These are phyloP conservation scores for Urocitellus parryii DNA, from an alignment of 2,113 vertebrate species.

Conservation along the genomic window DNA sequence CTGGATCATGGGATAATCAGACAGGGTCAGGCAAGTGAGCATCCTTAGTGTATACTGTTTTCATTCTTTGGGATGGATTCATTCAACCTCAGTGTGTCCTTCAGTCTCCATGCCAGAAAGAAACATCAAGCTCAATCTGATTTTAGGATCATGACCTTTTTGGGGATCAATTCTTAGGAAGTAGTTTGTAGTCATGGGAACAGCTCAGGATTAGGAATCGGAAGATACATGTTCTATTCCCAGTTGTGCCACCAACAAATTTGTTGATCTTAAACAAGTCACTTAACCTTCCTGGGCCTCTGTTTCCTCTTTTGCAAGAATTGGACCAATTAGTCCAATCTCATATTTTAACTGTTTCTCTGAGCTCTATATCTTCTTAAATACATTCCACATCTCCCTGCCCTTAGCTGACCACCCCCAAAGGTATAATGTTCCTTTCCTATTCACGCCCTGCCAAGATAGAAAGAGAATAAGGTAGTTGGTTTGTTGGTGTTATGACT, in stretches of 20 bases:
- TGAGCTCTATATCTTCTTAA: not conserved
- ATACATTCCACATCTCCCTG: not conserved
- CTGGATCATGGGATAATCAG: not conserved
- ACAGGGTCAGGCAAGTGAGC: rapidly evolving
- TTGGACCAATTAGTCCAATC: not conserved
- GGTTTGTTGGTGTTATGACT: not conserved
- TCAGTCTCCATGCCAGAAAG: not conserved
- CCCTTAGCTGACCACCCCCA: not conserved
- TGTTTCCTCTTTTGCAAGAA: not conserved
- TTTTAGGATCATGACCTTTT: not conserved
- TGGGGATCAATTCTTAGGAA: not conserved
- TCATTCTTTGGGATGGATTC: not conserved
- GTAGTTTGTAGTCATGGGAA: not conserved
- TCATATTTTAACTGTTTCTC: not conserved
- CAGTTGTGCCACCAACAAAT: not conserved
- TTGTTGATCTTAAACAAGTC: not conserved
- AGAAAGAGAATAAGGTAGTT: not conserved
- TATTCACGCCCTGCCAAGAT: not conserved
- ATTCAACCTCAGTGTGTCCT: not conserved
- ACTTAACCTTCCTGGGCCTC: not conserved
- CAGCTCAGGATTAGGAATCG: not conserved
- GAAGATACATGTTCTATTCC: not conserved
- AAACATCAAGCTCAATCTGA: not conserved
- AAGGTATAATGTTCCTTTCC: not conserved
- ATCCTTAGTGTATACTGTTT: not conserved